Evolutionary conservation across 2,797 vertebrate species (phyloP).

Genomic region (Smutsia temminckii): DNA sequence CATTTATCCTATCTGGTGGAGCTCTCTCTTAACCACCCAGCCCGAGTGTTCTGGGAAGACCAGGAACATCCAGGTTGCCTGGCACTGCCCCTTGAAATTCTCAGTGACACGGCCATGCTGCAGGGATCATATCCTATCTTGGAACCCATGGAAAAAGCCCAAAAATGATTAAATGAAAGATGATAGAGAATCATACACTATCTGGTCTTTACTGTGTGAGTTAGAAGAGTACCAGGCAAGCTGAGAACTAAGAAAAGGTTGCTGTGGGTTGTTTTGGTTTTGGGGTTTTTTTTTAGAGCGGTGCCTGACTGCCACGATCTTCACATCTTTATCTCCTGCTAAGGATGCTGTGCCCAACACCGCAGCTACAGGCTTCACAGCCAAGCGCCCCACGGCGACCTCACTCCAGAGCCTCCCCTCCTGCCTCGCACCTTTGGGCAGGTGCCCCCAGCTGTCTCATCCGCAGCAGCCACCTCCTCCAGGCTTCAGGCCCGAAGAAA

Average conservation of each 20-base stretch:
- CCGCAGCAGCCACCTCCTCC: neutral
- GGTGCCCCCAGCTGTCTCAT: too few relatives aligned
- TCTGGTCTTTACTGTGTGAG: neutral
- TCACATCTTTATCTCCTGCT: neutral
- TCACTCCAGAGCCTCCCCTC: fast-evolving
- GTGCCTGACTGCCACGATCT: neutral
- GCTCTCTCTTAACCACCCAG: neutral
- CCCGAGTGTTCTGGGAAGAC: neutral
- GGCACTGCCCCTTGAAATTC: neutral
- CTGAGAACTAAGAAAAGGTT: neutral
- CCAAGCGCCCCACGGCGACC: too few relatives aligned
- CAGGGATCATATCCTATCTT: neutral
- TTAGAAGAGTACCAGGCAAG: neutral
- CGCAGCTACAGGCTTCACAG: neutral
- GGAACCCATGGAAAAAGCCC: neutral
- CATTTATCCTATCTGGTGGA: neutral
- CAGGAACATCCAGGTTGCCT: neutral
- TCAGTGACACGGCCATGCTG: neutral
- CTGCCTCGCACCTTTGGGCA: neutral
- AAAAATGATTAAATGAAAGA: neutral
- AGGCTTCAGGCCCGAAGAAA: neutral
- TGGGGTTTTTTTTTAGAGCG: neutral
- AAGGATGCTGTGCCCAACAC: neutral
- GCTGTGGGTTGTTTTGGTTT: neutral
- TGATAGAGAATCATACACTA: neutral